Conservation (phyloP, 2,797 vertebrate species). For the Poliocrania exsul region DNA sequence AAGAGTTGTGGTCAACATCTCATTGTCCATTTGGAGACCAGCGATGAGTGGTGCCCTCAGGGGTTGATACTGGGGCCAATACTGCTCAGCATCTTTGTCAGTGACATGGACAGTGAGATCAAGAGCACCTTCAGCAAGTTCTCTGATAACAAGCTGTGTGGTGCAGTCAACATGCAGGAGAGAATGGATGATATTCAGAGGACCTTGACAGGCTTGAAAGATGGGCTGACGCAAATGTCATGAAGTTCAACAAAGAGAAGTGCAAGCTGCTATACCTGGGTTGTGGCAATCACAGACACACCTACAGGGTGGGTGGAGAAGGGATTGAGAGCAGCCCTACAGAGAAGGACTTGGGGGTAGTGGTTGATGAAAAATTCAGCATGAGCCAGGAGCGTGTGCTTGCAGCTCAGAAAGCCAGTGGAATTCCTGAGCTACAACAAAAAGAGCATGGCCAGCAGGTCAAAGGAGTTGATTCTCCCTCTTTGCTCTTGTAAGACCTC, state of each 20-base stretch:
- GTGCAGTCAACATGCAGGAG: accelerated
- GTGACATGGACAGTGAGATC: background rate
- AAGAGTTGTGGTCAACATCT: background rate
- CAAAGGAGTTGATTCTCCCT: background rate
- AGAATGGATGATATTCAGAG: background rate
- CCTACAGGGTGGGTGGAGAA: background rate
- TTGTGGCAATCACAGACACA: too few relatives aligned
- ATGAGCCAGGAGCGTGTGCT: background rate
- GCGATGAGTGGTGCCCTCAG: background rate
- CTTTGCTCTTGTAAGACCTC: too few relatives aligned
- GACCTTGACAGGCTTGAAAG: background rate
- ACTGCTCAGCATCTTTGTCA: background rate
- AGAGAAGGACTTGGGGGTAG: background rate
- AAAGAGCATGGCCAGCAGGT: background rate
- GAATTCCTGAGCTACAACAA: background rate
- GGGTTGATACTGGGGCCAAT: background rate
- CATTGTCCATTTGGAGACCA: background rate
- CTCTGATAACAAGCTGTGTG: accelerated
- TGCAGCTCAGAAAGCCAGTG: background rate
- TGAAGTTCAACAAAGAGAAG: too few relatives aligned
- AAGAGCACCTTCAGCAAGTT: background rate
- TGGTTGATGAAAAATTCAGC: background rate
- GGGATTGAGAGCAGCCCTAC: background rate
- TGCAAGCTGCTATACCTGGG: too few relatives aligned
- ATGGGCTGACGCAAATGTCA: too few relatives aligned